Evolutionary conservation across 2,113 vertebrate species (phyloP).

Genomic region (Nerophis ophidion): DNA sequence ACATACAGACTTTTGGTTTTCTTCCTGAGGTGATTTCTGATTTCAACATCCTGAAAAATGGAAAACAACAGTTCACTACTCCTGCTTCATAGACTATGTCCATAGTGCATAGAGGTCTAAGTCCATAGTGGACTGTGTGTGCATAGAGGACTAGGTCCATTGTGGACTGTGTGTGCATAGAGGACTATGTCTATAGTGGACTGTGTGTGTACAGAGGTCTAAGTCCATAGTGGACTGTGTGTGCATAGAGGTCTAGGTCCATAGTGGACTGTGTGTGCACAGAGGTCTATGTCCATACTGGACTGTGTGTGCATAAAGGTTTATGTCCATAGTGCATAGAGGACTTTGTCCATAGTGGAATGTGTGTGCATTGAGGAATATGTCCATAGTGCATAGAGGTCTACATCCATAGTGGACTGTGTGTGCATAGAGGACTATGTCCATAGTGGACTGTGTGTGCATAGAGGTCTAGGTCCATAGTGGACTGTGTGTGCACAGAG

Average conservation of each 20-base stretch:
- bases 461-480: not conserved
- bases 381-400: not conserved
- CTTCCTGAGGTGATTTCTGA: conserved; percentile 59
- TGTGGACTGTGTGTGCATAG: too few relatives aligned
- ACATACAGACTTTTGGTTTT: conserved; percentile 83
- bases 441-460: too few relatives aligned
- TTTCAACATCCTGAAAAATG: conserved; percentile 33
- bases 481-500: too few relatives aligned
- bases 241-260: not conserved
- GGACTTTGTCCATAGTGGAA: too few relatives aligned
- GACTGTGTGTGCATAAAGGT: too few relatives aligned
- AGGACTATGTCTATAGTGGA: not conserved
- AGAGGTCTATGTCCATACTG: not conserved
- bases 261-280: too few relatives aligned
- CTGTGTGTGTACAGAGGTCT: too few relatives aligned
- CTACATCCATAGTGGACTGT: too few relatives aligned
- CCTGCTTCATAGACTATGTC: not conserved
- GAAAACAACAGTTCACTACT: not conserved
- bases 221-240: not conserved
- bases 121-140: not conserved
- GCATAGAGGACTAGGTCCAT: not conserved
- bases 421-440: not conserved
- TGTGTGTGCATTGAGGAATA: not conserved
- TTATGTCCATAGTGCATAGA: too few relatives aligned
- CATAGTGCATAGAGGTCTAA: too few relatives aligned